These are phyloP conservation scores for Chaetura pelagica DNA, from an alignment of 2,113 vertebrate species.

Conservation along the genomic window DNA sequence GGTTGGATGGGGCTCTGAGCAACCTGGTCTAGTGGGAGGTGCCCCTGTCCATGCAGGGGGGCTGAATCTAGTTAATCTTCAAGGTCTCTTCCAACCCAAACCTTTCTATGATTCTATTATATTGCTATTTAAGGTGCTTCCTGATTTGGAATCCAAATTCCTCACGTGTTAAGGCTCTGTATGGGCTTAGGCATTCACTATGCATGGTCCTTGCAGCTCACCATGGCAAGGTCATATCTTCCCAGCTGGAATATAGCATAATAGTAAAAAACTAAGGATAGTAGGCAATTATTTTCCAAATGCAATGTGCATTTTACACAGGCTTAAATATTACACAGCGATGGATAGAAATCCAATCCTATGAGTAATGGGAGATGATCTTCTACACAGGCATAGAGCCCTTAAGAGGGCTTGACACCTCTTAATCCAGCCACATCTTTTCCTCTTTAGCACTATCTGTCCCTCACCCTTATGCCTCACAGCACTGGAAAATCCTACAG, in stretches of 20 bases:
- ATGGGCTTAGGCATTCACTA: neutral
- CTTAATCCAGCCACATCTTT: neutral
- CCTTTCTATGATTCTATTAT: no score
- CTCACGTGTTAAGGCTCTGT: neutral
- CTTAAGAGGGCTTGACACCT: neutral
- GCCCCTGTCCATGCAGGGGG: no score
- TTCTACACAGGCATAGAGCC: neutral
- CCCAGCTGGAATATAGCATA: neutral
- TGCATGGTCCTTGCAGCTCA: neutral
- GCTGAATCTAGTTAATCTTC: no score
- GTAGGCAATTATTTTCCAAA: neutral
- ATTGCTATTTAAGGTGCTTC: neutral
- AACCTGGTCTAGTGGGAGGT: no score
- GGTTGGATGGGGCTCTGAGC: no score
- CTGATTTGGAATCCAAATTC: neutral
- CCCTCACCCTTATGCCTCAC: neutral
- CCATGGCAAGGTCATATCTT: neutral
- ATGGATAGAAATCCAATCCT: neutral
- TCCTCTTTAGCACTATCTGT: neutral
- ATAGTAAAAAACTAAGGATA: neutral
- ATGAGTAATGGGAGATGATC: neutral
- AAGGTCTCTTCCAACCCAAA: no score
- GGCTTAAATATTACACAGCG: neutral
- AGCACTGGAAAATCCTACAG: neutral
- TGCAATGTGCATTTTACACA: neutral